A percentile compares a stretch with the other conserved stretches of the same genome.
Evolutionary conservation across 2,113 vertebrate genomes (phyloP).

Genomic region (Setophaga coronata): DNA sequence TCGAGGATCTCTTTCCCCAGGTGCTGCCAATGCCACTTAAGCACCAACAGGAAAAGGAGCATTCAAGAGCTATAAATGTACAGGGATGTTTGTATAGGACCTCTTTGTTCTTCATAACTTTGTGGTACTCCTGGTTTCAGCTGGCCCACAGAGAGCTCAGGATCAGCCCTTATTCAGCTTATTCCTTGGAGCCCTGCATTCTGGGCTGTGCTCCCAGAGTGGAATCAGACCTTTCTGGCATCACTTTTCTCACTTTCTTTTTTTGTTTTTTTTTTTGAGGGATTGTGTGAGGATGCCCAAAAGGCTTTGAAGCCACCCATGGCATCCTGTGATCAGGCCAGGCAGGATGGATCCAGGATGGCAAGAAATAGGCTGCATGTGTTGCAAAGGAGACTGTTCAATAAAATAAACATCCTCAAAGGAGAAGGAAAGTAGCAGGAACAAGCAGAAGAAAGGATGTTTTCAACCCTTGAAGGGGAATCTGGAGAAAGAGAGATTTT

Average conservation of each 20-base stretch:
- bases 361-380: background rate
- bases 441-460: background rate
- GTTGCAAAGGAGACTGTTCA: background rate
- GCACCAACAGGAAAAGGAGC: background rate
- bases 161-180: background rate
- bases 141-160: background rate
- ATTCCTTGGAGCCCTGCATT: background rate
- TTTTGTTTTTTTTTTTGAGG: background rate
- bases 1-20: background rate
- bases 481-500: background rate
- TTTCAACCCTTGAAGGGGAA: constrained; percentile 2
- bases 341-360: background rate
- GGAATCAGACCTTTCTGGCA: background rate
- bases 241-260: background rate
- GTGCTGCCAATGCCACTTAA: background rate
- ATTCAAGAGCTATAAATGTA: background rate
- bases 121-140: background rate
- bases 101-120: background rate
- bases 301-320: background rate
- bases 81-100: background rate
- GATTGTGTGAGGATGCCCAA: background rate
- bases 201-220: background rate
- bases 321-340: background rate
- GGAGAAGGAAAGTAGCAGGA: background rate
- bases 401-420: background rate